A percentile compares a stretch with the other conserved stretches of the same genome.
phyloP scores from a whole-genome alignment of 37 sponge, comb jelly and placozoan species.

The Cladorhizidae sp. region DNA sequence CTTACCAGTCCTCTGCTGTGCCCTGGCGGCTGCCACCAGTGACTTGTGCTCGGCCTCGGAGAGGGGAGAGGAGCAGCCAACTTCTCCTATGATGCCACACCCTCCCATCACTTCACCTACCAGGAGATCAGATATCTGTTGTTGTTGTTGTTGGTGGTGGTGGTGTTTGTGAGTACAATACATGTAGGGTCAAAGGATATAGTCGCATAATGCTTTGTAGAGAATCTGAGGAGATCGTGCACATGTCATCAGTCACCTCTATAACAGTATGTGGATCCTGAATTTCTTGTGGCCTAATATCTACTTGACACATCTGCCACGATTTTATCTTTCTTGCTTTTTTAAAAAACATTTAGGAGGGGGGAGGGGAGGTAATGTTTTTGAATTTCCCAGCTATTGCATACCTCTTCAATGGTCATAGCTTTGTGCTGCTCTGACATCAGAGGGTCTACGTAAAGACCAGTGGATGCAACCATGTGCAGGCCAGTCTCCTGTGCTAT shows the following conservation, averaged over 20 bases:
- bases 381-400: too few species aligned
- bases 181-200: too few species aligned
- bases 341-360: too few species aligned
- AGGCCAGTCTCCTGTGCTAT: constrained; percentile 46
- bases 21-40: constrained; percentile 62
- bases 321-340: too few species aligned
- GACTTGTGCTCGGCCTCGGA: constrained; percentile 42
- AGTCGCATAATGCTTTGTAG: too few species aligned
- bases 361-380: too few species aligned
- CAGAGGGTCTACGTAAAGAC: constrained; percentile 56
- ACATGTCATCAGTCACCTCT: too few species aligned
- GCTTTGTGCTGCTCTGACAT: constrained; percentile 37
- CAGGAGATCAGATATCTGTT: constrained; percentile 16
- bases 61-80: constrained; percentile 74
- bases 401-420: constrained; percentile 48
- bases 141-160: background rate
- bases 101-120: constrained; percentile 55
- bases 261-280: too few species aligned
- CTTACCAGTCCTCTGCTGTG: constrained; percentile 66
- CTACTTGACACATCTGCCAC: too few species aligned
- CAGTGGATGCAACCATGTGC: constrained; percentile 54
- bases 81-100: constrained; percentile 83
- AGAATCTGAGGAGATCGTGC: too few species aligned
- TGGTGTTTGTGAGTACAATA: too few species aligned
- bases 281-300: too few species aligned